Evolutionary conservation across 1,140 invertebrate genomes (phyloP).

Genomic region (Atopsyche davidsoni): DNA sequence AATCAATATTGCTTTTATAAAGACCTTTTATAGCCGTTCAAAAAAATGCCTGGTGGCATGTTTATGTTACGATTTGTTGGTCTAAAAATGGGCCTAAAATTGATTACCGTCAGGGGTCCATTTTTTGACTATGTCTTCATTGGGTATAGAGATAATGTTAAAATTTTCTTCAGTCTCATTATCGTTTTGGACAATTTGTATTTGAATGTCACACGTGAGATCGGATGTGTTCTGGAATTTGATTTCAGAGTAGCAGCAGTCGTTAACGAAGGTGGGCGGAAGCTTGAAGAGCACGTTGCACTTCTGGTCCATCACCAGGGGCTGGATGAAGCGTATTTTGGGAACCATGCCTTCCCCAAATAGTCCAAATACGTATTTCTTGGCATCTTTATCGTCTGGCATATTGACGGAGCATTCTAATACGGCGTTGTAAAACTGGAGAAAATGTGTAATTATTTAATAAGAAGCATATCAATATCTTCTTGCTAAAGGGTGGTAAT

Average conservation of each 20-base stretch:
- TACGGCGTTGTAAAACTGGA: slow-evolving; percentile 11
- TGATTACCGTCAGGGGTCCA: slow-evolving; percentile 8
- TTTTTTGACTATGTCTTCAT: not conserved
- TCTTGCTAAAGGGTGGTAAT: too few relatives aligned
- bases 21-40: not conserved
- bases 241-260: not conserved
- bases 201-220: not conserved
- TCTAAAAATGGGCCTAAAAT: not conserved
- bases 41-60: too few relatives aligned
- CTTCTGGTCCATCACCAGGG: slow-evolving; percentile 1
- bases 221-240: slow-evolving; percentile 7
- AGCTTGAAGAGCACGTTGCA: not conserved
- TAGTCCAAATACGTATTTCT: slow-evolving; percentile 1
- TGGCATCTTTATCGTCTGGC: slow-evolving; percentile 1
- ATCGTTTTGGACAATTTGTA: slow-evolving; percentile 1
- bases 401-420: slow-evolving; percentile 8
- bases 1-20: not conserved
- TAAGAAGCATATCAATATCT: not conserved
- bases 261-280: slow-evolving; percentile 8
- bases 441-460: not conserved
- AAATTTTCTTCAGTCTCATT: not conserved
- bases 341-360: slow-evolving; percentile 9
- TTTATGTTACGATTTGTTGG: too few relatives aligned
- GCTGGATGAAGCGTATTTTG: slow-evolving; percentile 8
- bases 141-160: not conserved